phyloP scores from a whole-genome alignment of 1,140 invertebrate genomes.

The Zaprionus inermis region DNA sequence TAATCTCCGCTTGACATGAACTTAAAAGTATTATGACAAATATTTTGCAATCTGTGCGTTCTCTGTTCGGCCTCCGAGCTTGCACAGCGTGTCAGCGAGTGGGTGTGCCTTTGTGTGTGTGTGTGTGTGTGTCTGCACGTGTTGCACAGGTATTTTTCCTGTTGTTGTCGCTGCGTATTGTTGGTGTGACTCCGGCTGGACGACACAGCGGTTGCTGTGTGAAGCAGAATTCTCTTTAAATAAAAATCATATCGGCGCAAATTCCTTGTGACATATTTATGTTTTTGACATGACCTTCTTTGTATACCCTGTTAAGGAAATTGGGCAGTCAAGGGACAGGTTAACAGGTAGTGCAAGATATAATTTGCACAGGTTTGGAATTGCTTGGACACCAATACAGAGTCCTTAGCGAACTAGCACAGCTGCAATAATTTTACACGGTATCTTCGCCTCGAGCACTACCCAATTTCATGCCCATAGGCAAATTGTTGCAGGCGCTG shows the following conservation, averaged over 20 bases:
- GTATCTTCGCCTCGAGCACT: background rate
- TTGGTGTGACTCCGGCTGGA: constrained; percentile 11
- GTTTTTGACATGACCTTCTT: constrained; percentile 68
- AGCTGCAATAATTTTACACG: background rate
- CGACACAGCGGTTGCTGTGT: constrained; percentile 1
- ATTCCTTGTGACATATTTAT: constrained; percentile 64
- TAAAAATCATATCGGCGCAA: constrained; percentile 73
- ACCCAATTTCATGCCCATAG: background rate
- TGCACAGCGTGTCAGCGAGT: background rate
- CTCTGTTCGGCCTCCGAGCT: constrained; percentile 16
- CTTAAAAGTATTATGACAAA: constrained; percentile 83
- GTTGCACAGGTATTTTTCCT: constrained; percentile 7
- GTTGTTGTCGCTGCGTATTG: constrained; percentile 20
- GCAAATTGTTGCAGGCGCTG: constrained; percentile 16
- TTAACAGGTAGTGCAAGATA: background rate
- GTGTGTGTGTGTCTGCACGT: constrained; percentile 5
- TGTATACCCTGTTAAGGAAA: background rate
- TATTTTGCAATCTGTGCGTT: constrained; percentile 71
- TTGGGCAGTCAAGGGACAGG: background rate
- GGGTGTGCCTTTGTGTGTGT: constrained; percentile 4
- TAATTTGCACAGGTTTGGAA: background rate
- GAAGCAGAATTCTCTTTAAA: constrained; percentile 62
- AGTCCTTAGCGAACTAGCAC: too few species aligned
- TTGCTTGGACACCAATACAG: too few species aligned
- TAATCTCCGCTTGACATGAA: constrained; percentile 76